Conservation (phyloP, 2,888 invertebrate species). For the Campoletis raptor region DNA sequence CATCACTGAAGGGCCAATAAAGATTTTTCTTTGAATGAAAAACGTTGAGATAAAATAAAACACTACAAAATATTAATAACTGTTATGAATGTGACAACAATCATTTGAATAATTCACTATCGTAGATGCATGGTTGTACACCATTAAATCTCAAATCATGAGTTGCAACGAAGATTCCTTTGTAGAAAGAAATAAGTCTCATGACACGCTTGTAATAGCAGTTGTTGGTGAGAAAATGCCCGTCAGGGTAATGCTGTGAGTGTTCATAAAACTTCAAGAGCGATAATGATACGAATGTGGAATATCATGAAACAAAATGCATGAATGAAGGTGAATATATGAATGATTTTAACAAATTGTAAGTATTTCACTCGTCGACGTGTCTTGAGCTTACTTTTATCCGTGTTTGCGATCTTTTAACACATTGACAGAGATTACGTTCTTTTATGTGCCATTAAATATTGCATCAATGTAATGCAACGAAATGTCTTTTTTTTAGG, state of each 20-base stretch:
- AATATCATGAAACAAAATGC: slow-evolving; percentile 8
- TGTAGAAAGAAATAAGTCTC: not conserved
- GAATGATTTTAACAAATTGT: slow-evolving; percentile 30
- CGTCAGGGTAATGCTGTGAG: slow-evolving; percentile 23
- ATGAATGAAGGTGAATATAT: slow-evolving; percentile 39
- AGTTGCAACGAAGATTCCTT: not conserved
- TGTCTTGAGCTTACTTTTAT: not conserved
- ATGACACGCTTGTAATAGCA: slow-evolving; percentile 11
- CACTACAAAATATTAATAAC: not conserved
- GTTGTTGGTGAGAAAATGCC: slow-evolving; percentile 33
- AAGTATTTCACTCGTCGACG: slow-evolving; percentile 6
- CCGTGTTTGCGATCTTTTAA: slow-evolving; percentile 17
- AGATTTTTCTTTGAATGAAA: not conserved
- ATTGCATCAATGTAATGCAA: not conserved
- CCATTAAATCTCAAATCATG: slow-evolving; percentile 10
- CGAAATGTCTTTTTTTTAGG: not conserved
- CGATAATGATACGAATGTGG: slow-evolving; percentile 42
- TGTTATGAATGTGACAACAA: not conserved
- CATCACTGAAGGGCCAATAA: too few relatives aligned
- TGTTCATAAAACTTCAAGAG: slow-evolving; percentile 19
- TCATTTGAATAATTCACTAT: not conserved
- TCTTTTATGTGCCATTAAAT: slow-evolving; percentile 12
- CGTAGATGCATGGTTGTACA: not conserved
- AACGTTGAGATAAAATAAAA: slow-evolving; percentile 1
- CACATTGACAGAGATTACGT: slow-evolving; percentile 19